Percentiles rank a stretch among this genome's conserved stretches.
Evolutionary conservation across 2,113 vertebrate species (phyloP).

Genomic region (Puntigrus tetrazona): DNA sequence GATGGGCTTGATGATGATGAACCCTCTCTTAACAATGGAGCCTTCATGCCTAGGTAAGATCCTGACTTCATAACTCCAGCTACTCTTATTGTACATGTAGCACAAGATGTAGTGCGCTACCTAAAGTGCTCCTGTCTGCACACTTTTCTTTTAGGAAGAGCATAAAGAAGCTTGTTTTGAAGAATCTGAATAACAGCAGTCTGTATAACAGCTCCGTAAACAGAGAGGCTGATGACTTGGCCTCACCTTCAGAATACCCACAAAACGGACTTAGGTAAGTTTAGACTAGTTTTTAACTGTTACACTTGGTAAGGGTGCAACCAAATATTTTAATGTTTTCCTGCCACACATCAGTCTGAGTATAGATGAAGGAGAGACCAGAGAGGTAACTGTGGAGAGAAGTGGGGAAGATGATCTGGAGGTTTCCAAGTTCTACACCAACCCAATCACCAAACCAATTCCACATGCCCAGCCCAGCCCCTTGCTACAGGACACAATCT

Average conservation of each 20-base stretch:
- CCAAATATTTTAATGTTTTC: background rate
- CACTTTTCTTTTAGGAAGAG: constrained; percentile 80
- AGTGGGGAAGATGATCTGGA: constrained; percentile 77
- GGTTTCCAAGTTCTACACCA: constrained; percentile 85
- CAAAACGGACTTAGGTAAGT: constrained; percentile 87
- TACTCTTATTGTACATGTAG: background rate
- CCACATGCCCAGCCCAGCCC: constrained; percentile 76
- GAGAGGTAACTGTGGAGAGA: constrained; percentile 68
- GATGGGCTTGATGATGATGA: constrained; percentile 95
- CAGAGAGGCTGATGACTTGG: constrained; percentile 82
- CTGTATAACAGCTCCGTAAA: constrained; percentile 84
- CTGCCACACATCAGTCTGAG: constrained; percentile 58
- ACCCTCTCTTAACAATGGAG: constrained; percentile 83
- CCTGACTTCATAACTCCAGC: background rate
- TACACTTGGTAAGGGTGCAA: background rate
- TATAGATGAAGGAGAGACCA: constrained; percentile 75
- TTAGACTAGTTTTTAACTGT: background rate
- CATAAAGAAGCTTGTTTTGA: constrained; percentile 95
- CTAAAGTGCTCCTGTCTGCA: constrained; percentile 10
- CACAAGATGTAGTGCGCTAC: background rate
- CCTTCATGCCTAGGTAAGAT: constrained; percentile 88
- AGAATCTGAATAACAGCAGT: constrained; percentile 86
- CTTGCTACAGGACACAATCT: constrained; percentile 85
- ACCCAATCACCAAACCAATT: constrained; percentile 87
- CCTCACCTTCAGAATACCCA: constrained; percentile 83